Base-by-base conservation (phyloP, 2,888 invertebrate species). In the Alsophila aescularia region DNA sequence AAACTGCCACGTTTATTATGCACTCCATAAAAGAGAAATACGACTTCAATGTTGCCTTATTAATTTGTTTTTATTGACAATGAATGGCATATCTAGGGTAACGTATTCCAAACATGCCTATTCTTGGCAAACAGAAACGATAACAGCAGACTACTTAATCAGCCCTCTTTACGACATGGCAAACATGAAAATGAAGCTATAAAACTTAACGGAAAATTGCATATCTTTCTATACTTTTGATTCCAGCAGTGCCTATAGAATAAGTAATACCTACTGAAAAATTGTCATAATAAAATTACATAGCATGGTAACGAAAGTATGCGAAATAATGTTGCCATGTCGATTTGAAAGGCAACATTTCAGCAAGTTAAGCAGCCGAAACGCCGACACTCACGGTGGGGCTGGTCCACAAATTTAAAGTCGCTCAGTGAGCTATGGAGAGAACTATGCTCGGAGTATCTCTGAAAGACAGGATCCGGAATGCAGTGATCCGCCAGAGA, bases 151-250 rank as follows among this genome's bases (percentile, higher is more conserved):
- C 37, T 31, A 43, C 35, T 49, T 27, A 42, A 40, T 43, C 16
- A 27, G 16, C 14, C 37, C 37, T 37, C 16, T 48, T 47, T 52
- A 44, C 36, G 44, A 44, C 27, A 16, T 35, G 40, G 27, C 34
- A 10, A 24, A 32, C 27, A 43, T 54, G 48, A 27, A 43, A 54
- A 54, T 43, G 24, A 41, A 34, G 41, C 41, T 13, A 37, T 48
- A 53, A 42, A 53, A 53, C 36, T 42, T 42, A 41, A 41, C 42
- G 32, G 42, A 32, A 42, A 32, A 32, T 39, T 52, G 41, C 29
- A 52, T 24, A 34, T 36, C 36, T 41, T 24, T 24, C 14, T n/a
- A 27, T 12, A 24, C 12, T 48, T 48, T 37, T 15, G 16, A 45
- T 39, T 44, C 31, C 16, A 12, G 32, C 32, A 2, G 10, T 34